Base-by-base conservation (phyloP, 2,888 invertebrate genomes). In the Campaea margaritaria region DNA sequence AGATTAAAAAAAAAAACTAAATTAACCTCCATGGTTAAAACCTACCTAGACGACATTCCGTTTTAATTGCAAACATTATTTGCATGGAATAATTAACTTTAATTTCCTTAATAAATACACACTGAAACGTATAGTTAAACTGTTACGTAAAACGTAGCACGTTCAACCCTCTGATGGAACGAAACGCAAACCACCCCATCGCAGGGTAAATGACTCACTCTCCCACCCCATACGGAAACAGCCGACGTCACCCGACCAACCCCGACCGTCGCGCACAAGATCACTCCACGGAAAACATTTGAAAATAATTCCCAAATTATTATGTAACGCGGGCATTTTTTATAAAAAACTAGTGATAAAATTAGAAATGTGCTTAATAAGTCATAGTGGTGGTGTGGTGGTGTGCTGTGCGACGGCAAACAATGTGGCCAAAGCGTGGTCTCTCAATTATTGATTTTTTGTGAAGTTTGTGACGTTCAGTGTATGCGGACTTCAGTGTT, bases 151-250 rank as follows among this genome's bases (percentile, higher is more conserved):
- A 27, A 27, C 7, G 27, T 27, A 27, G 27, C 7, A 7, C 7
- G 4, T 9, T 34, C 39, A 43, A 36, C 39, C 46, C 34, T 46
- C 51, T 78, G 83, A n/a, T 85, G 28, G 41, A 89, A 86, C 75
- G 88, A 72, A 91, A 86, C 90, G 86, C 73, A 80, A 79, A 79
- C 34, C 81, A 87, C 87, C 91, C 91, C n/a, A 84, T 81, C 21
- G 2, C 71, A 76, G 82, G 83, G 74, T 82, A 86, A 61, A 86
- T 91, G 91, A 91, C 85, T 91, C 90, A 91, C 82, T 46, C 45
- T 61, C 64, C 73, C 82, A 83, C 82, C 89, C 81, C 73, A 42
- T 55, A 42, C 78, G 82, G 43, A 75, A 74, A 63, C 50, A 64
- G 45, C 79, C 89, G 89, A 85, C 64, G 65, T 65, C 34, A 51